Base-by-base conservation (phyloP, 1,140 invertebrate species). In the Hyphantria cunea region DNA sequence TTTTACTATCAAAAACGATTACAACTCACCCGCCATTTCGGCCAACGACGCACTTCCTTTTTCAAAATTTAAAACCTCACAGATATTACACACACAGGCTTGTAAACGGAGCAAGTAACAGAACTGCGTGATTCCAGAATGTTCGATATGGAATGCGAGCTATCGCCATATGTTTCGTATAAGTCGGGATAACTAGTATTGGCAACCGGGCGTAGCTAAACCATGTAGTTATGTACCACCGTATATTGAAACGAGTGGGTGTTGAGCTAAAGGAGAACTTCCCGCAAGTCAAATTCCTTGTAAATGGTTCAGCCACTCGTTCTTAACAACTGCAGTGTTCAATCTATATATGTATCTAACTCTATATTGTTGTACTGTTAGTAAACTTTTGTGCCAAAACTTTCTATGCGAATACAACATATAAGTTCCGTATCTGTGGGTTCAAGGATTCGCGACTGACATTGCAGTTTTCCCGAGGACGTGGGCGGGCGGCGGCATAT, bases 101-200 rank as follows among this genome's bases (percentile, higher is more conserved):
- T 67, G 62, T 61, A 64, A 49, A 61, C 66, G 67, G 67, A 55
- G 45, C 56, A 75, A 72, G 63, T 59, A 70, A 62, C 54, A 51
- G 68, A 52, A 80, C 74, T 77, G 72, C 70, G 66, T 62, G 65
- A 69, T 68, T 82, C 77, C 73, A 74, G 77, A 82, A 78, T 66
- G 73, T 71, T 74, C 74, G 69, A 65, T 45, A 8, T 55, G 69
- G 71, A 76, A 82, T 79, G 73, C 69, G 78, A 70, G 66, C 73
- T 75, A 71, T 54, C 70, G 72, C 70, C 80, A 82, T 80, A 80
- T 82, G 80, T 80, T 82, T 77, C 68, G 65, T 82, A 76, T 75
- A 50, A 59, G 56, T 32, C 56, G 56, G 56, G 34, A 59, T 59
- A 59, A 59, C 56, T 59, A 59, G 56, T 59, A 59, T 59, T 59